Evolutionary conservation across 1,140 invertebrate species (phyloP).

Genomic region (Nylanderia fulva): DNA sequence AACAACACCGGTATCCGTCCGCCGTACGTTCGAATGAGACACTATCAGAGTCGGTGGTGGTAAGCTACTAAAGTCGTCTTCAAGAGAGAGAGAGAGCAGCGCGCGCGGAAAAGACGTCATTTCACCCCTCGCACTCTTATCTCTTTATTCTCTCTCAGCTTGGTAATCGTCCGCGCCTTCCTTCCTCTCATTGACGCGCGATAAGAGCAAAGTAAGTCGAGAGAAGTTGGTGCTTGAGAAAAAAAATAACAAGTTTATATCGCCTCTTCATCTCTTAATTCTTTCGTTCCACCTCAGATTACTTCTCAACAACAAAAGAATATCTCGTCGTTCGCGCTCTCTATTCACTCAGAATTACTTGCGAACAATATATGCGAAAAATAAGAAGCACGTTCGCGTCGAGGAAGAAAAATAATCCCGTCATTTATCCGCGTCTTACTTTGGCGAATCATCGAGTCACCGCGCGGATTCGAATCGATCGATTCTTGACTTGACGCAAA

Average conservation of each 20-base stretch:
- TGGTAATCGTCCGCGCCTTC: conserved; percentile 42
- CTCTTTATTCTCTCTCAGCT: conserved; percentile 43
- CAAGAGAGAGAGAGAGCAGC: background rate
- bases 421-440: background rate
- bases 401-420: background rate
- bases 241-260: conserved; percentile 42
- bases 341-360: background rate
- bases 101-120: background rate
- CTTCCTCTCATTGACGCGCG: conserved; percentile 44
- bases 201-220: conserved; percentile 42
- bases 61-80: conserved; percentile 47
- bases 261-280: conserved; percentile 43
- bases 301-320: background rate
- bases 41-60: conserved; percentile 1
- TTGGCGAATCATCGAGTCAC: background rate
- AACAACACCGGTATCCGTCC: conserved; percentile 39
- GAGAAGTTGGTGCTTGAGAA: conserved; percentile 7
- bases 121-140: conserved; percentile 4
- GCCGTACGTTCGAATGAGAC: conserved; percentile 59
- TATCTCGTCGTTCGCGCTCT: background rate
- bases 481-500: conserved; percentile 14
- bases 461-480: conserved; percentile 22
- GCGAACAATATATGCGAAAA: no score
- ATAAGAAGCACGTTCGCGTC: background rate
- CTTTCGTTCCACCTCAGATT: background rate